Evolutionary conservation across 1,140 invertebrate genomes (phyloP).

Genomic region (Grapholita molesta): DNA sequence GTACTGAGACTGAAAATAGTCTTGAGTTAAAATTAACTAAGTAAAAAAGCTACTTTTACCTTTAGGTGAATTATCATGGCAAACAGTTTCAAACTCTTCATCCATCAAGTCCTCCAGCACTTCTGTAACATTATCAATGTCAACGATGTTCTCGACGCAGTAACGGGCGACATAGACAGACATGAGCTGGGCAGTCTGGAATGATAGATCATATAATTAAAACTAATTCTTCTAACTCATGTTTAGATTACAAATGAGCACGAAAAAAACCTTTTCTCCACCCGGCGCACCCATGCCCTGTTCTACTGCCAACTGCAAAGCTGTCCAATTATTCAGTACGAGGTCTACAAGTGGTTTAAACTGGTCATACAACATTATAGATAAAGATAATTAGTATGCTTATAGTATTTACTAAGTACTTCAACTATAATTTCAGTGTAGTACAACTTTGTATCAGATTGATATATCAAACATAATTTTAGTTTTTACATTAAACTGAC

Average conservation of each 20-base stretch:
- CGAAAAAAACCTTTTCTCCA: slow-evolving; percentile 74
- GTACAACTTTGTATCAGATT: too few species aligned
- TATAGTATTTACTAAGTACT: neutral
- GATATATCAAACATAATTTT: too few species aligned
- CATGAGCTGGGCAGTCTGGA: slow-evolving; percentile 79
- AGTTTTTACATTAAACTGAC: too few species aligned
- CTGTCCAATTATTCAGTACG: slow-evolving; percentile 83
- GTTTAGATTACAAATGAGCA: neutral
- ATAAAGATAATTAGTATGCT: neutral
- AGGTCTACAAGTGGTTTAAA: slow-evolving; percentile 80
- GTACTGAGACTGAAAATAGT: too few species aligned
- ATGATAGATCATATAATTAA: slow-evolving; percentile 16
- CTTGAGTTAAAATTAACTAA: neutral
- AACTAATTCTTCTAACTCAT: neutral
- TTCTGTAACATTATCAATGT: slow-evolving; percentile 78
- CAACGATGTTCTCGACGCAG: slow-evolving; percentile 79
- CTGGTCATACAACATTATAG: slow-evolving; percentile 66
- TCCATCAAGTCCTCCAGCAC: slow-evolving; percentile 82
- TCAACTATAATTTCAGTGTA: too few species aligned
- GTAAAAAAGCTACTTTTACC: slow-evolving; percentile 45
- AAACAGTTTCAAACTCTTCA: slow-evolving; percentile 82
- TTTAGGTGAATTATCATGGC: slow-evolving; percentile 81
- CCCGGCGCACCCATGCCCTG: slow-evolving; percentile 82
- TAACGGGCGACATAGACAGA: slow-evolving; percentile 80
- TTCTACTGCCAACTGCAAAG: slow-evolving; percentile 81